Evolutionary conservation across 2,888 invertebrate species (phyloP).

Genomic region (Nomada flava): DNA sequence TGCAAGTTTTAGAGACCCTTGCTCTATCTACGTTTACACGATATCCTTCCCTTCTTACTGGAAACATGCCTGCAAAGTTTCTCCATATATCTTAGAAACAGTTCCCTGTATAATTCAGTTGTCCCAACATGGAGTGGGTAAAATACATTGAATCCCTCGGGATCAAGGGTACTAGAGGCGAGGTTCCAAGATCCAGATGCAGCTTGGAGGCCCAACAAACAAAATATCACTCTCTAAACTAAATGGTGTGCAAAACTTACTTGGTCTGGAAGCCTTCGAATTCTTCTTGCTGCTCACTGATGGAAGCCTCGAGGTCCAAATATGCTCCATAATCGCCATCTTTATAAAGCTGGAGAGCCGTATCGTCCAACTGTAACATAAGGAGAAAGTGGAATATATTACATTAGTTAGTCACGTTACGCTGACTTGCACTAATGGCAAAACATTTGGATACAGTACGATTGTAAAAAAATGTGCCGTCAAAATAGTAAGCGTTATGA

Average conservation of each 20-base stretch:
- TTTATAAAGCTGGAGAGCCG: constrained; percentile 97
- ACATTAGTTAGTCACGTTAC: not conserved
- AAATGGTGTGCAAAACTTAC: constrained; percentile 86
- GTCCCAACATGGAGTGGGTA: constrained; percentile 28
- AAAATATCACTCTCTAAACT: constrained; percentile 7
- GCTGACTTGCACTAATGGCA: too few species aligned
- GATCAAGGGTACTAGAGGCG: constrained; percentile 30
- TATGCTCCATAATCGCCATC: constrained; percentile 99
- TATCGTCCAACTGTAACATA: constrained; percentile 96
- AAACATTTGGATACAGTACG: too few species aligned
- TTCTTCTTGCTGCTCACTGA: constrained; percentile 98
- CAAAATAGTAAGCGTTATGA: too few species aligned
- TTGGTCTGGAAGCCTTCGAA: constrained; percentile 97
- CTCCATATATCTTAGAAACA: constrained; percentile 49
- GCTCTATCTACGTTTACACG: constrained; percentile 17
- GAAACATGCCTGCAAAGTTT: constrained; percentile 36
- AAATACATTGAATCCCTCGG: constrained; percentile 43
- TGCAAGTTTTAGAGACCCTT: constrained; percentile 9
- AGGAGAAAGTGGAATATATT: constrained; percentile 5
- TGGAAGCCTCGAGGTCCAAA: constrained; percentile 97
- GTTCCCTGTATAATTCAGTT: constrained; percentile 53
- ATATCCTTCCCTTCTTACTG: constrained; percentile 29
- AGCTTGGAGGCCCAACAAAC: constrained; percentile 8
- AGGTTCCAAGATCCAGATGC: constrained; percentile 17
- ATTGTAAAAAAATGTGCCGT: too few species aligned